Evolutionary conservation across 2,888 invertebrate species (phyloP).

Genomic region (Phengaris alcon): DNA sequence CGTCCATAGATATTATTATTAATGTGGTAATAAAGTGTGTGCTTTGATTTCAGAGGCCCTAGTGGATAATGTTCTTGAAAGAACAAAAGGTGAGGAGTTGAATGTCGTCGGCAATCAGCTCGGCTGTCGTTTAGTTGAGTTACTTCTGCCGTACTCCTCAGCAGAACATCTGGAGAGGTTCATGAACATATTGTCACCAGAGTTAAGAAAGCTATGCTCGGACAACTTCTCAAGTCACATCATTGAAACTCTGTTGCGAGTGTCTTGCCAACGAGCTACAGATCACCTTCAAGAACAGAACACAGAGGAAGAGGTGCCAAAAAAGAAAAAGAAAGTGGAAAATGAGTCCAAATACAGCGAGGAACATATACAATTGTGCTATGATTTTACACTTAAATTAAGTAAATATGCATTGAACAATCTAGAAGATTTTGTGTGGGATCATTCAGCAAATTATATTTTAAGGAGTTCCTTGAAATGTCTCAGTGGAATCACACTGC

Average conservation of each 20-base stretch:
- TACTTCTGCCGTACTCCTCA: slow-evolving; percentile 84
- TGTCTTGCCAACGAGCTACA: slow-evolving; percentile 77
- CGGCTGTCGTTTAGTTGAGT: slow-evolving; percentile 87
- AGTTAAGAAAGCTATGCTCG: slow-evolving; percentile 84
- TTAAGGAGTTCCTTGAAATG: slow-evolving; percentile 85
- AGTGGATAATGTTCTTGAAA: slow-evolving; percentile 87
- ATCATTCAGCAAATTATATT: slow-evolving; percentile 87
- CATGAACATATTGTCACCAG: slow-evolving; percentile 80
- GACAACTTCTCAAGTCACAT: slow-evolving; percentile 91
- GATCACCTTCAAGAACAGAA: slow-evolving; percentile 51
- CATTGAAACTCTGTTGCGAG: slow-evolving; percentile 82
- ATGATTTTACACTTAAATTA: slow-evolving; percentile 83
- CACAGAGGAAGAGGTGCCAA: slow-evolving; percentile 51
- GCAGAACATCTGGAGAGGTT: slow-evolving; percentile 82
- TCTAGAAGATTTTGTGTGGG: slow-evolving; percentile 90
- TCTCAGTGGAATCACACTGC: slow-evolving; percentile 82
- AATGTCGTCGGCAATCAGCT: slow-evolving; percentile 88
- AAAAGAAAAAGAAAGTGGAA: slow-evolving; percentile 53
- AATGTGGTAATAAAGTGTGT: not conserved
- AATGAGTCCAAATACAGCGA: slow-evolving; percentile 55
- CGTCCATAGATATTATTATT: no score
- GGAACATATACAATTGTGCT: slow-evolving; percentile 77
- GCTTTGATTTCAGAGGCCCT: slow-evolving; percentile 76
- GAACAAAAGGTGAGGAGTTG: slow-evolving; percentile 84
- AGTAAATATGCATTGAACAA: slow-evolving; percentile 89